Conservation (phyloP, 2,888 invertebrate species). For the Mimumesa dahlbomi region DNA sequence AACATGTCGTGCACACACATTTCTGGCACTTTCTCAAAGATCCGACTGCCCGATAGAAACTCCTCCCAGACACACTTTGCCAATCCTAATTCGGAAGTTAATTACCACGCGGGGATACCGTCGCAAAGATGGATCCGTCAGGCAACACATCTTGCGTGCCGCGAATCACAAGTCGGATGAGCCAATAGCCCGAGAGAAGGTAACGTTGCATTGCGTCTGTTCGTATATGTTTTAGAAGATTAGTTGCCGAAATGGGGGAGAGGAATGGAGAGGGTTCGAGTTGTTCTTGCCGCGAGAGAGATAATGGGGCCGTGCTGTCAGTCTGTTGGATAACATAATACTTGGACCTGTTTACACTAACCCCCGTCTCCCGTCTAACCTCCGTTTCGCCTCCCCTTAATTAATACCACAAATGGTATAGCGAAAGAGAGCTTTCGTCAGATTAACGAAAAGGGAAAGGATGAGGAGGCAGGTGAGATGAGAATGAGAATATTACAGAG, state of each 20-base stretch:
- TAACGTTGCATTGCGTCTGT: constrained; percentile 39
- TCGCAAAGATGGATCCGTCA: constrained; percentile 28
- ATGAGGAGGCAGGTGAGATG: neutral
- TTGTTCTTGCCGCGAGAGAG: constrained; percentile 68
- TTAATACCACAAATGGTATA: constrained; percentile 67
- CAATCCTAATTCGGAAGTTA: constrained; percentile 37
- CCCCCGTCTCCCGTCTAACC: constrained; percentile 51
- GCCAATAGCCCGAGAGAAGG: constrained; percentile 56
- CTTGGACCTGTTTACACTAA: constrained; percentile 72
- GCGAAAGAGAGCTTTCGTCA: constrained; percentile 16
- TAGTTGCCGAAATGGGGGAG: constrained; percentile 65
- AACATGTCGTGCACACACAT: no score
- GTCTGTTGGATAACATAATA: constrained; percentile 73
- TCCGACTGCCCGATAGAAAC: neutral
- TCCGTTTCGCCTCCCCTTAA: constrained; percentile 67
- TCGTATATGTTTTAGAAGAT: constrained; percentile 70
- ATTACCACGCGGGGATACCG: constrained; percentile 36
- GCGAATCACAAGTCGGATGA: constrained; percentile 58
- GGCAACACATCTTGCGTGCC: constrained; percentile 51
- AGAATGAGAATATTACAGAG: no score
- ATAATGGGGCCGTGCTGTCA: constrained; percentile 72
- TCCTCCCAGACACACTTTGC: neutral
- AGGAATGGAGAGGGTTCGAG: constrained; percentile 48
- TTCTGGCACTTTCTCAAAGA: no score
- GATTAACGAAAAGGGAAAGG: neutral